These are phyloP conservation scores for Azemiops feae DNA, from an alignment of 2,113 vertebrate genomes.

Conservation along the genomic window DNA sequence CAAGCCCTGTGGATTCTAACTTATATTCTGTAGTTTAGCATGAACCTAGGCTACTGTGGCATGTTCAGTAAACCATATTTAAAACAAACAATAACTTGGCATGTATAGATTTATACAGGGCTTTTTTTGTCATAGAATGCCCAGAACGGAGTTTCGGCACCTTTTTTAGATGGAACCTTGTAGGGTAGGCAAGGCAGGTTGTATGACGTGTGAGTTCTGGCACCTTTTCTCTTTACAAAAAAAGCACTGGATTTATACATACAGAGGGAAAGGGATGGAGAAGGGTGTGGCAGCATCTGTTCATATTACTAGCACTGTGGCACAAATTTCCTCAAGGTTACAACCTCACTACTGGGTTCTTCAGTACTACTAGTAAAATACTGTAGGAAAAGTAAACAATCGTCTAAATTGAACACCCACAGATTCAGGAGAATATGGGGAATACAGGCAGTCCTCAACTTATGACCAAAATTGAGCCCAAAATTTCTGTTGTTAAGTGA, in stretches of 20 bases:
- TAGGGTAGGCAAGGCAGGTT: too few species aligned
- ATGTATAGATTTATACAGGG: background rate
- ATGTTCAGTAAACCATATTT: background rate
- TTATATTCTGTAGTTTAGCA: background rate
- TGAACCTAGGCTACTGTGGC: background rate
- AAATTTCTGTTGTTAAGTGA: too few species aligned
- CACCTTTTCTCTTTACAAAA: too few species aligned
- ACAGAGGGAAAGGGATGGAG: background rate
- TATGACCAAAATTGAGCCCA: too few species aligned
- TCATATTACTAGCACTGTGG: background rate
- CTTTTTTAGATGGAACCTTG: too few species aligned
- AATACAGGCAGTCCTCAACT: too few species aligned
- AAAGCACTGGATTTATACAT: background rate
- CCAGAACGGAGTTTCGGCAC: too few species aligned
- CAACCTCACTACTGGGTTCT: background rate
- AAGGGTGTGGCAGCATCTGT: background rate
- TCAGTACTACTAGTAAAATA: background rate
- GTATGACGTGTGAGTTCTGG: too few species aligned
- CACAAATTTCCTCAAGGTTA: background rate
- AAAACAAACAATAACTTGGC: background rate
- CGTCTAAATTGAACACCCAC: rapidly evolving
- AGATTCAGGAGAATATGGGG: rapidly evolving
- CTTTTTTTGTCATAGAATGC: too few species aligned
- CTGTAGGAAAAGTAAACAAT: background rate
- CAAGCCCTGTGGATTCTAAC: background rate